These are phyloP conservation scores for Xerus rutilus DNA, from an alignment of 2,797 vertebrate genomes.

Conservation along the genomic window DNA sequence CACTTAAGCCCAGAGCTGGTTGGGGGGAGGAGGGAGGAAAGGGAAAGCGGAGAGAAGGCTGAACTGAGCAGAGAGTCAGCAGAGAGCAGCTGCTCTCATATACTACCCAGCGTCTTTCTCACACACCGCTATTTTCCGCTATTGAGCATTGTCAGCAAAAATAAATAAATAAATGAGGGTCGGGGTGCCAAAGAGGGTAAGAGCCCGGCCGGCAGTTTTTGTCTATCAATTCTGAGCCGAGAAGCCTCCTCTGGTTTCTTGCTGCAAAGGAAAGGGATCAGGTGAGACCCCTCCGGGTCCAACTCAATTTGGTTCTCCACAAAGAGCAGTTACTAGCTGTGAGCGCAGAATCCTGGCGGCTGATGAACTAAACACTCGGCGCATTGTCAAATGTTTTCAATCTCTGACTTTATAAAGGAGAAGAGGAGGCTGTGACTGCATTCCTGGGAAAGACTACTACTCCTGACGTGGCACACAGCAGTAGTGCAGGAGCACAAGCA, in stretches of 20 bases:
- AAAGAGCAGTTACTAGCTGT: constrained; percentile 65
- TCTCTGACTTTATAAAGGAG: constrained; percentile 66
- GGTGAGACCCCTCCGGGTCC: constrained; percentile 70
- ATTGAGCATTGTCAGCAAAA: constrained; percentile 74
- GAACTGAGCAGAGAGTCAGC: constrained; percentile 74
- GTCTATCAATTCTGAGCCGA: constrained; percentile 59
- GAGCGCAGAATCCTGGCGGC: constrained; percentile 49
- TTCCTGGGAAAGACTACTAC: constrained; percentile 64
- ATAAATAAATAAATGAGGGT: constrained; percentile 44
- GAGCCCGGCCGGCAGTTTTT: constrained; percentile 33
- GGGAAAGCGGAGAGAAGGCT: not conserved
- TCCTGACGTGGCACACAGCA: constrained; percentile 62
- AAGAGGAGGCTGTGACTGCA: constrained; percentile 46
- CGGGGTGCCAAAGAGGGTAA: constrained; percentile 30
- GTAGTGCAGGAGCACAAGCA: constrained; percentile 41
- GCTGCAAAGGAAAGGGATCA: constrained; percentile 58
- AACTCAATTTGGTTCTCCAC: constrained; percentile 68
- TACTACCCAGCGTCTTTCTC: constrained; percentile 61
- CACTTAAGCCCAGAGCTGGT: constrained; percentile 44
- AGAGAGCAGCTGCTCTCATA: constrained; percentile 63
- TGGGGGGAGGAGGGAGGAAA: not conserved
- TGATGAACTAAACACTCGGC: constrained; percentile 49
- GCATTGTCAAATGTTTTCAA: constrained; percentile 44
- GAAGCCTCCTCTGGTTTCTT: constrained; percentile 50
- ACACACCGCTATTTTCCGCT: constrained; percentile 65